Base-by-base conservation (phyloP, 2,113 vertebrate species). In the Pavo muticus region DNA sequence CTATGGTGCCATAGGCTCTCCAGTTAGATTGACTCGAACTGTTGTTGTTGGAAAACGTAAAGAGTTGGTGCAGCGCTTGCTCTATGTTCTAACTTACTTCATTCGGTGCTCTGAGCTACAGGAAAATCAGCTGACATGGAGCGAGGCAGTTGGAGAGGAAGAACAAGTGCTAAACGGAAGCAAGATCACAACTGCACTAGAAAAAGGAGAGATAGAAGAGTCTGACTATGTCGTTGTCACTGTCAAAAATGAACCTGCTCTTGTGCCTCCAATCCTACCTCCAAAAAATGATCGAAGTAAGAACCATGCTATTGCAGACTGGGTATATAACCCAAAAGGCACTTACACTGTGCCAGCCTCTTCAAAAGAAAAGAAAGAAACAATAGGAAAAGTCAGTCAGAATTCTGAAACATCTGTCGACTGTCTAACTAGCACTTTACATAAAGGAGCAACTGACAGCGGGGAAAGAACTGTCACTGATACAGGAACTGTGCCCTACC, bases 91-190 rank as follows among this genome's bases (percentile, higher is more conserved):
- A 14, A 97, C 98, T 77, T 97, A 99, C 97, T 98, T 99, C 91
- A 96, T 99, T 84, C 98, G 98, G 18, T 99, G 98, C 97, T 99
- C 98, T 14, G 98, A 99, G 94, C 97, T 99, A 20, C 98, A 98
- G 89, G 98, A 99, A 89, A 98, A 98, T 91, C 97, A 98, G 30
- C 94, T 98, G 79, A 96, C 17, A 0, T 97, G 97, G 95, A 96
- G 79, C n/a, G 97, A 96, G 45, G 91, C 48, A 52, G 88, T 76
- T 19, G 84, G 65, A 15, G 96, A 97, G 69, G 97, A 87, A 29
- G 98, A 98, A 42, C 97, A 96, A 7, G 88, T 96, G 25, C 71
- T 98, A 30, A 94, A 96, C 23, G 97, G 97, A 54, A 96, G 97
- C 86, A 96, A 96, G 60, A 97, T 98, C 83, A 96, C 97, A 29